A percentile compares a stretch with the other conserved stretches of the same genome.
Evolutionary conservation across 2,888 invertebrate species (phyloP).

Genomic region (Cosmia trapezina): DNA sequence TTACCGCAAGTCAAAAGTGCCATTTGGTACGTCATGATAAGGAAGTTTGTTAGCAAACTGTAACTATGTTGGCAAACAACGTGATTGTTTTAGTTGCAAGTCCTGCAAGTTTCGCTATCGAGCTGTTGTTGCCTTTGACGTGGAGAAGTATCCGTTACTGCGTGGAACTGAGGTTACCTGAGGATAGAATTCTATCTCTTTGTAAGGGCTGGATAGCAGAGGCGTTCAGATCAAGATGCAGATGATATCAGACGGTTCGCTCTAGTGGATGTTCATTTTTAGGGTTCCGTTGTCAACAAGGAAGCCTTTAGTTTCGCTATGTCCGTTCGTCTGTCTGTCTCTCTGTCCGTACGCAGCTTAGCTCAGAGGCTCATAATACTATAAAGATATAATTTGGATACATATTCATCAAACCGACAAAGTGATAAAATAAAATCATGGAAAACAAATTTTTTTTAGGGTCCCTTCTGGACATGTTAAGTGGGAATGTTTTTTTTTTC

Average conservation of each 20-base stretch:
- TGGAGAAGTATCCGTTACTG: conserved; percentile 18
- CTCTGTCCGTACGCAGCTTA: too few species aligned
- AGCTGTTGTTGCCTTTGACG: conserved; percentile 26
- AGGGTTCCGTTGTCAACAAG: too few species aligned
- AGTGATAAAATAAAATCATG: too few species aligned
- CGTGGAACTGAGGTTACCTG: background rate
- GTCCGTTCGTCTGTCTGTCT: too few species aligned
- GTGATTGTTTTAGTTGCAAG: conserved; percentile 52
- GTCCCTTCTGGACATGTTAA: too few species aligned
- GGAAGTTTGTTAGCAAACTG: conserved; percentile 36
- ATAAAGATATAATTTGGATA: too few species aligned
- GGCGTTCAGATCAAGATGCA: background rate
- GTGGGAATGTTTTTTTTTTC: too few species aligned
- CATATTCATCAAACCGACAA: too few species aligned
- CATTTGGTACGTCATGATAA: conserved; percentile 49
- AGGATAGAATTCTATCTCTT: background rate
- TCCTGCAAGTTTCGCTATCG: conserved; percentile 38
- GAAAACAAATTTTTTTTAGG: too few species aligned
- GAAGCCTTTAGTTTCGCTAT: too few species aligned
- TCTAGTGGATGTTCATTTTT: background rate
- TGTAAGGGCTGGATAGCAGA: background rate
- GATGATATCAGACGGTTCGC: background rate
- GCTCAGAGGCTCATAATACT: too few species aligned
- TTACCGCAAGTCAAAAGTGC: conserved; percentile 42
- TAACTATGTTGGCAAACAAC: conserved; percentile 45